Evolutionary conservation across 2,888 invertebrate genomes (phyloP), one percentile per base, ranked within the genome.

Genomic region (Corythucha ciliata): DNA sequence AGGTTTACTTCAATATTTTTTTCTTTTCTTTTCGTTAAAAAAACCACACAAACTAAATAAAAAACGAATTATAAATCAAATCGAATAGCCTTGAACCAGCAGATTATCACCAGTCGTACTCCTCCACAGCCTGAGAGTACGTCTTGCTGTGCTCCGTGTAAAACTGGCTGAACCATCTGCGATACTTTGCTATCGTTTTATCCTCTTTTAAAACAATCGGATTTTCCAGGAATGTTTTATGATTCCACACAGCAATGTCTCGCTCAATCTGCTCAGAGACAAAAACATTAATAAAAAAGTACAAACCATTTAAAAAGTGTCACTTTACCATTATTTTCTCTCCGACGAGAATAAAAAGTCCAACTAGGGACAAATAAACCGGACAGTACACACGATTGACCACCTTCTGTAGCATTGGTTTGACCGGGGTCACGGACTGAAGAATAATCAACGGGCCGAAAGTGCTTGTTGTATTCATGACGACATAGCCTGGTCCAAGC

Each of bases 211-310:
- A 80, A 53, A 88, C 73, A 0, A 81, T 63, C 0, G 91, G 90
- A 1, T 78, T 77, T 27, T 74, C 74, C 0, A 79, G 70, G 65
- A 78, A 91, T 8, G 73, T 74, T 64, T 92, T 92, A 68, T 81
- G 80, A 66, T 90, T 90, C 92, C 92, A 92, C 4, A 92, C 79
- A 56, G 74, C 74, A 0, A 91, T 77, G 65, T 92, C 92, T 0
- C 91, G 74, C 65, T 87, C 81, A 61, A 91, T 80, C 86, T 88
- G 70, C n/a, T n/a, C n/a, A n/a, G n/a, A n/a, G n/a, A n/a, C n/a
- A n/a, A n/a, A n/a, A n/a, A n/a, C n/a, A n/a, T n/a, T n/a, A n/a
- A n/a, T n/a, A n/a, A n/a, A n/a, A n/a, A n/a, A n/a, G n/a, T n/a
- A n/a, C n/a, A n/a, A n/a, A n/a, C n/a, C n/a, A n/a, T n/a, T n/a